Evolutionary conservation across 2,888 invertebrate genomes (phyloP).

Genomic region (Metalampra italica): DNA sequence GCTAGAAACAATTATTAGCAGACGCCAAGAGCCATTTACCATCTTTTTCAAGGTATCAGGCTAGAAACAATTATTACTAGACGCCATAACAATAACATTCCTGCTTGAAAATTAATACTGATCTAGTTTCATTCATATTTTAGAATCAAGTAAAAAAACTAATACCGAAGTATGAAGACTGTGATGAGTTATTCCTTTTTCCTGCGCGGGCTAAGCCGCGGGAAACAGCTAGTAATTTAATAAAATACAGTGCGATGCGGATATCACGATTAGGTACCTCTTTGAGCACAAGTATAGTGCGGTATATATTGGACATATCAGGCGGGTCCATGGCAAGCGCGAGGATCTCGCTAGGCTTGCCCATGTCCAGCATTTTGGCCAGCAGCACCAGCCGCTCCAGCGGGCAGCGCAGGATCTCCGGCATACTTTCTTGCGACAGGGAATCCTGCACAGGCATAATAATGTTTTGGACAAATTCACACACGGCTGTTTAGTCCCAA

Average conservation of each 20-base stretch:
- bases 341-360: conserved; percentile 86
- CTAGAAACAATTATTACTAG: conserved; percentile 55
- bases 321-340: conserved; percentile 94
- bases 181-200: too few relatives aligned
- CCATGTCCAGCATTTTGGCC: conserved; percentile 90
- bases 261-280: conserved; percentile 79
- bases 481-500: too few relatives aligned
- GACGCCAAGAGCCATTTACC: conserved; percentile 69
- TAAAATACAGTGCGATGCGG: too few relatives aligned
- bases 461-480: too few relatives aligned
- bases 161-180: too few relatives aligned
- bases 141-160: too few relatives aligned
- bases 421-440: conserved; percentile 71
- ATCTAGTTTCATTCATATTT: too few relatives aligned
- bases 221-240: too few relatives aligned
- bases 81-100: neutral
- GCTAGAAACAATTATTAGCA: conserved; percentile 73
- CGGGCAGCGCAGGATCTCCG: conserved; percentile 90
- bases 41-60: conserved; percentile 87
- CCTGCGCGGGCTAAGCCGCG: too few relatives aligned
- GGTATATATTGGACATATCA: conserved; percentile 86
- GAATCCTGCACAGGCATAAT: neutral
- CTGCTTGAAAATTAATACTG: too few relatives aligned
- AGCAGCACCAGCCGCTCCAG: conserved; percentile 88
- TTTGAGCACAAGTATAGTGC: conserved; percentile 90